Conservation (phyloP, 1,140 invertebrate species). For the Monochamus saltuarius region DNA sequence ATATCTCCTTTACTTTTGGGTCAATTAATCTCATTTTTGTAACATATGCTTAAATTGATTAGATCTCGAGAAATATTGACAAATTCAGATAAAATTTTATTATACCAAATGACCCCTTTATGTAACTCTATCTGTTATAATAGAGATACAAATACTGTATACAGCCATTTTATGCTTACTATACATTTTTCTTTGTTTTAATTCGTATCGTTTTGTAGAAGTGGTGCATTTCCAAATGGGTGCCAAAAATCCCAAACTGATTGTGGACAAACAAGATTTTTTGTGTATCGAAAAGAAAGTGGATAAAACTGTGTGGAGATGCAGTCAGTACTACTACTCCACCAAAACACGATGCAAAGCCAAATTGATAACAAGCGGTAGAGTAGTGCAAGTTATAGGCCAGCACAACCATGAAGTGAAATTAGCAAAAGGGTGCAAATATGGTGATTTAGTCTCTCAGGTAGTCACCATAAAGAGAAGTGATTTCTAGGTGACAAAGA, state of each 20-base stretch:
- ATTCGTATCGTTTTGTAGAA: conserved; percentile 21
- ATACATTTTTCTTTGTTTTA: not conserved
- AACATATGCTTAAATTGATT: too few relatives aligned
- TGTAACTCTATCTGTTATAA: not conserved
- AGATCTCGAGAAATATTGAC: too few relatives aligned
- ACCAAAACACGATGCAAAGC: conserved; percentile 28
- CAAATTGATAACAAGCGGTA: conserved; percentile 22
- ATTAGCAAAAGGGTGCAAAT: conserved; percentile 14
- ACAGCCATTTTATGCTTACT: too few relatives aligned
- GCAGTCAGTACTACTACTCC: conserved; percentile 22
- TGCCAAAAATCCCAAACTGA: conserved; percentile 34
- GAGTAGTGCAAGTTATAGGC: conserved; percentile 23
- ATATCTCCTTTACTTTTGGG: too few relatives aligned
- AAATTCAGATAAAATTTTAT: too few relatives aligned
- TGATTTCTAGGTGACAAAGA: not conserved
- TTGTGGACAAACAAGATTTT: conserved; percentile 29
- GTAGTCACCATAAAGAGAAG: conserved; percentile 23
- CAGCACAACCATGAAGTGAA: conserved; percentile 28
- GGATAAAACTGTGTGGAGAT: conserved; percentile 31
- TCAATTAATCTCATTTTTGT: too few relatives aligned
- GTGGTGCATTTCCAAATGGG: conserved; percentile 32
- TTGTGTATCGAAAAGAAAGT: conserved; percentile 21
- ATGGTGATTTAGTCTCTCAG: conserved; percentile 21
- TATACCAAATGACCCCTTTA: too few relatives aligned
- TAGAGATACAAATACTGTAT: too few relatives aligned